Conservation (phyloP, 2,888 invertebrate species). For the Athalia circularis region DNA sequence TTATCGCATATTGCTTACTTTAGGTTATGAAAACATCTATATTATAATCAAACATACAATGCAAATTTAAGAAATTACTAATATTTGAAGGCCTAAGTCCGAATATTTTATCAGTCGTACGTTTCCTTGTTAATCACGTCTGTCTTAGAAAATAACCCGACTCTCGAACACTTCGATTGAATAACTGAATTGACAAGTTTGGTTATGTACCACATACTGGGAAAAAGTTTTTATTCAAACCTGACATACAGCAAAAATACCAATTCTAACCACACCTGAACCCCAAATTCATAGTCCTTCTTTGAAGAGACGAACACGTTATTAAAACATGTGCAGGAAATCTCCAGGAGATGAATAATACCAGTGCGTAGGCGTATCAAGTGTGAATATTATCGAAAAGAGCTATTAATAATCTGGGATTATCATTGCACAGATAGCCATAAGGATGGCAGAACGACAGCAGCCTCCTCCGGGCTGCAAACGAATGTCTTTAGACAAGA, state of each 20-base stretch:
- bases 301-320: too few relatives aligned
- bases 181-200: slow-evolving; percentile 10
- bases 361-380: too few relatives aligned
- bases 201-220: slow-evolving; percentile 38
- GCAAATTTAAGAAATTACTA: background rate
- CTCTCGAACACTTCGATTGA: background rate
- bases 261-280: background rate
- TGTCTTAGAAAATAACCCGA: background rate
- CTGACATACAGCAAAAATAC: too few relatives aligned
- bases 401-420: slow-evolving; percentile 38
- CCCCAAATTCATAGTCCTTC: background rate
- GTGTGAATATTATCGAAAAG: too few relatives aligned
- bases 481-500: slow-evolving; percentile 75
- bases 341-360: too few relatives aligned
- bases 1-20: slow-evolving; percentile 30
- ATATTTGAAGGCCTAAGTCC: background rate
- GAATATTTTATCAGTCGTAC: background rate
- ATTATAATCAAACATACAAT: background rate
- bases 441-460: slow-evolving; percentile 59
- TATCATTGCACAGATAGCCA: slow-evolving; percentile 27
- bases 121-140: background rate
- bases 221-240: background rate
- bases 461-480: slow-evolving; percentile 65
- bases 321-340: too few relatives aligned
- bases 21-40: slow-evolving; percentile 41